These are phyloP conservation scores for Petaurus breviceps DNA, from an alignment of 2,113 vertebrate genomes.

Conservation along the genomic window DNA sequence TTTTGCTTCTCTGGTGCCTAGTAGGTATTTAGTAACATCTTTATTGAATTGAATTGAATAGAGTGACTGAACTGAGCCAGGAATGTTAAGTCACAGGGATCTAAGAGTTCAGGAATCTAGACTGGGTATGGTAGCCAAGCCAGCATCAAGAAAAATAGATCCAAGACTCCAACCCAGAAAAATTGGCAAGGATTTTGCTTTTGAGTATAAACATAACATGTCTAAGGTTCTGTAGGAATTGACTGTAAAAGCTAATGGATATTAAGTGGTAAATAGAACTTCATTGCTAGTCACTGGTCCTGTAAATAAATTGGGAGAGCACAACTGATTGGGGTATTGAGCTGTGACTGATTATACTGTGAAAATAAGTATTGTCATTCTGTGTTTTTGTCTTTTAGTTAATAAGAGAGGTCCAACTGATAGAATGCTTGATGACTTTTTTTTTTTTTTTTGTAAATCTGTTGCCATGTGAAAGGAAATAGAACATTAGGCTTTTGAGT, in stretches of 20 bases:
- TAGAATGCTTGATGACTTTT: background rate
- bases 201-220: background rate
- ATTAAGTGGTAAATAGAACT: no score
- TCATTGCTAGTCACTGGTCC: background rate
- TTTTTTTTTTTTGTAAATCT: no score
- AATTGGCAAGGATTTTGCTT: background rate
- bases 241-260: background rate
- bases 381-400: background rate
- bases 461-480: background rate
- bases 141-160: background rate
- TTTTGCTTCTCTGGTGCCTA: background rate
- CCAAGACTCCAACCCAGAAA: background rate
- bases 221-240: background rate
- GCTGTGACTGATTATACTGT: background rate
- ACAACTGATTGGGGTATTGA: background rate
- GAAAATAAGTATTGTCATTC: background rate
- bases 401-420: background rate
- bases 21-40: background rate
- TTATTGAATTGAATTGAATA: background rate
- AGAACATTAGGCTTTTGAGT: background rate
- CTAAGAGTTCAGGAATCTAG: background rate
- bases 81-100: background rate
- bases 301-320: background rate
- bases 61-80: background rate
- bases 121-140: background rate